Evolutionary conservation across 2,888 invertebrate genomes (phyloP).

Genomic region (Mystacides longicornis): DNA sequence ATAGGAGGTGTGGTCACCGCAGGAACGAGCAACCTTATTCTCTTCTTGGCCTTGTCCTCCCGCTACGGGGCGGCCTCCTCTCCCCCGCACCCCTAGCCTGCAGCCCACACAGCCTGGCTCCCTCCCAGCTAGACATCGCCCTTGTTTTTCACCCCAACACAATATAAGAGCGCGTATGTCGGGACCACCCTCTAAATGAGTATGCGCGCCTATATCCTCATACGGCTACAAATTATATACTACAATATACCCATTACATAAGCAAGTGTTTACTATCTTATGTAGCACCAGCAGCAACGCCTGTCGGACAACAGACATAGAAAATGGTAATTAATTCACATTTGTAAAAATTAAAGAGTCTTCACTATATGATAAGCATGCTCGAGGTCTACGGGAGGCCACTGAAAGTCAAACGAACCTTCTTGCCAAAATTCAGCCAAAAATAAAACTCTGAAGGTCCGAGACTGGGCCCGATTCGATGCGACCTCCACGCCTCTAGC

Average conservation of each 20-base stretch:
- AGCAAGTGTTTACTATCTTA: background rate
- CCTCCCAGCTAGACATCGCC: background rate
- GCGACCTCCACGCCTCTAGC: too few species aligned
- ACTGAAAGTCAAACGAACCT: too few species aligned
- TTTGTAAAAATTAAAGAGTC: too few species aligned
- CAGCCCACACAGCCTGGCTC: conserved; percentile 26
- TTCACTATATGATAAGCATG: too few species aligned
- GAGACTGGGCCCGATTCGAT: too few species aligned
- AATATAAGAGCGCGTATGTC: conserved; percentile 14
- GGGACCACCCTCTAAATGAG: conserved; percentile 7
- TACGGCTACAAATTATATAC: background rate
- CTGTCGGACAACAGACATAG: too few species aligned
- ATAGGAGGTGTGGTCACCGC: background rate
- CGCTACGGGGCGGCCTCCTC: conserved; percentile 21
- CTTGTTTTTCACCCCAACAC: conserved; percentile 5
- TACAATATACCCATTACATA: background rate
- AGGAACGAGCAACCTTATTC: background rate
- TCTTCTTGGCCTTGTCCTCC: background rate
- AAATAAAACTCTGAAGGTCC: too few species aligned
- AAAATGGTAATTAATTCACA: too few species aligned
- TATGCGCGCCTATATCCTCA: background rate
- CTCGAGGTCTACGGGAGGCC: too few species aligned
- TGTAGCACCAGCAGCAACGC: background rate
- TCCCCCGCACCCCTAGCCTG: conserved; percentile 40
- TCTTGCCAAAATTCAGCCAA: too few species aligned